Evolutionary conservation across 2,888 invertebrate genomes (phyloP).

Genomic region (Chironomus tentans): DNA sequence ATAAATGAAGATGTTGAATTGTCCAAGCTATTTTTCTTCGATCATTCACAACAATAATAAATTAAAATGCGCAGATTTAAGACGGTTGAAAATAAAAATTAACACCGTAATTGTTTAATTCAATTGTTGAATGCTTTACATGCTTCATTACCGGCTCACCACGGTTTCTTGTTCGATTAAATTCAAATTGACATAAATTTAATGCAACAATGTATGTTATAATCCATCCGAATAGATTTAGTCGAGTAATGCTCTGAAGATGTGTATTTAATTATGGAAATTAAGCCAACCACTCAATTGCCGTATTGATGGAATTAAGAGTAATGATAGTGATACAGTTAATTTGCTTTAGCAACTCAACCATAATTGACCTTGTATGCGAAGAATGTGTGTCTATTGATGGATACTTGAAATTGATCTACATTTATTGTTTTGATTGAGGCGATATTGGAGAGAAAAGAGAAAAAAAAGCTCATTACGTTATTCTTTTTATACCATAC

Average conservation of each 20-base stretch:
- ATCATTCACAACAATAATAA: too few relatives aligned
- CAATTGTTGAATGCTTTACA: background rate
- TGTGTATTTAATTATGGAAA: slow-evolving; percentile 15
- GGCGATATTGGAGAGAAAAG: background rate
- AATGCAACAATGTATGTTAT: background rate
- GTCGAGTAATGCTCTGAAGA: background rate
- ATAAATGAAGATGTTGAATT: too few relatives aligned
- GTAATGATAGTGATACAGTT: slow-evolving; percentile 2
- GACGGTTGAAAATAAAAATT: background rate
- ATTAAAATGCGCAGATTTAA: background rate
- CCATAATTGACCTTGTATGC: slow-evolving; percentile 10
- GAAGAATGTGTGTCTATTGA: background rate
- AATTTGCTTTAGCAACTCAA: background rate
- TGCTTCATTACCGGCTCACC: background rate
- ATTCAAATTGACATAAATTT: slow-evolving; percentile 14
- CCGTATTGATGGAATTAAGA: background rate
- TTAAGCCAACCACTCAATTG: slow-evolving; percentile 1
- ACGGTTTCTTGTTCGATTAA: background rate
- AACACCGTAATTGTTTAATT: background rate
- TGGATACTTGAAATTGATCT: slow-evolving; percentile 8
- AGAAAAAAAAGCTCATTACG: too few relatives aligned
- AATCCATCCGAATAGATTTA: background rate
- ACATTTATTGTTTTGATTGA: background rate
- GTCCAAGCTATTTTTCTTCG: too few relatives aligned
- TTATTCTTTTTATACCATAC: too few relatives aligned